These are phyloP conservation scores for Coptotermes formosanus DNA, from an alignment of 1,140 invertebrate species.

Conservation along the genomic window DNA sequence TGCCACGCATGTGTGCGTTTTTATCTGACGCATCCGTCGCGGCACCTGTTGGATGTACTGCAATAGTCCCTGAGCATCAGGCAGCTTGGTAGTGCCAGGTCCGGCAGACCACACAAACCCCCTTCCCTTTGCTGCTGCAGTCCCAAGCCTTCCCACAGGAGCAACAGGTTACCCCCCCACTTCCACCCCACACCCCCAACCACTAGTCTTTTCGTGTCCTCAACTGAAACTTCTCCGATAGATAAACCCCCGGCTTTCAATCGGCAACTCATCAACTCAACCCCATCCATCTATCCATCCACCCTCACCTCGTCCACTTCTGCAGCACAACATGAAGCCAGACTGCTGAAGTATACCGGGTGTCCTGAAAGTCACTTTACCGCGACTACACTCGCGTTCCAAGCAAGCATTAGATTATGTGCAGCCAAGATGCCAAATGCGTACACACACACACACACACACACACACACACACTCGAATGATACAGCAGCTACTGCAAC, in stretches of 20 bases:
- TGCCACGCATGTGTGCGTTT: not conserved
- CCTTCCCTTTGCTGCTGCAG: not conserved
- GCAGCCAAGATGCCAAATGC: too few relatives aligned
- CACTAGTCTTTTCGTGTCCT: constrained; percentile 14
- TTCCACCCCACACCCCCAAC: not conserved
- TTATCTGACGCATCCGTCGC: not conserved
- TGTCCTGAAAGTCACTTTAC: too few relatives aligned
- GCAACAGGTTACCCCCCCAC: not conserved
- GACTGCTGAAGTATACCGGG: too few relatives aligned
- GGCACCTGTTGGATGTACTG: not conserved
- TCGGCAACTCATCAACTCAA: constrained; percentile 10
- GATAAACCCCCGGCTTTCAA: constrained; percentile 9
- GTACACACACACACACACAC: too few relatives aligned
- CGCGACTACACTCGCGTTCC: too few relatives aligned
- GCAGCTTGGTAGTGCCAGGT: not conserved
- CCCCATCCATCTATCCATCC: not conserved
- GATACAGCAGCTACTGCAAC: too few relatives aligned
- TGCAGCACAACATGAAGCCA: not conserved
- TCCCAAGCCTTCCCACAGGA: constrained; percentile 1
- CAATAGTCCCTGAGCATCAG: not conserved
- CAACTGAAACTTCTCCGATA: constrained; percentile 8
- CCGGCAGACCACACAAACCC: not conserved
- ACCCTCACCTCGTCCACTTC: not conserved
- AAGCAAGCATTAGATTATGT: too few relatives aligned
- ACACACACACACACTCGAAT: too few relatives aligned